Evolutionary conservation across 2,888 invertebrate genomes (phyloP), one percentile per base, ranked within the genome.

Genomic region (Xestia rhomboidea): DNA sequence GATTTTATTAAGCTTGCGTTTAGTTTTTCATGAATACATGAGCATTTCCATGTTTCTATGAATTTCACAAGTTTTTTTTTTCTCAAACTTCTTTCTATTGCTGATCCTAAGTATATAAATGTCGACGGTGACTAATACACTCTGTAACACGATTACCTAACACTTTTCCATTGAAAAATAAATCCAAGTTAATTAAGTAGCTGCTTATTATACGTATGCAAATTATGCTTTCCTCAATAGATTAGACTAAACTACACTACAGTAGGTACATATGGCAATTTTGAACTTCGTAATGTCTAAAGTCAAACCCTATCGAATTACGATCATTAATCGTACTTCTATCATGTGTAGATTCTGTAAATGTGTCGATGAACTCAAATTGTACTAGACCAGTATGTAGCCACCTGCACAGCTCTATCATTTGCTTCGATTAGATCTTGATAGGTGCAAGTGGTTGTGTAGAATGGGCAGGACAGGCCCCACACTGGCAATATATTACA

Each of bases 71-170:
- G 41, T 8, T 41, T 41, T 41, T 41, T 38, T 38, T 66, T 81
- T 79, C 66, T 49, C 69, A 60, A 69, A 38, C 27, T 44, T 49
- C 34, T 73, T 73, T 54, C n/a, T 30, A 34, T 46, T 63, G 46
- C 30, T 76, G 4, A 18, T 15, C 13, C 44, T 13, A 44, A 44
- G 27, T 27, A 46, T 15, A 10, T 15, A 49, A 60, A 24, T 79
- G 18, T 49, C 3, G 24, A 80, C 34, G 11, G 51, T 73, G 18
- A 81, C 69, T 78, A 69, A 69, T 49, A 62, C 15, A 57, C 72
- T 68, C 68, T 62, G 71, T 38, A 60, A 64, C 24, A 30, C 49
- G 27, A 60, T 44, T 81, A 38, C 57, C n/a, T 38, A 77, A 81
- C 64, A 60, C 24, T 24, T 63, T 49, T 60, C 27, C 13, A 66